Conservation (phyloP, 1,140 invertebrate genomes). For the Eulimnadia texana region DNA sequence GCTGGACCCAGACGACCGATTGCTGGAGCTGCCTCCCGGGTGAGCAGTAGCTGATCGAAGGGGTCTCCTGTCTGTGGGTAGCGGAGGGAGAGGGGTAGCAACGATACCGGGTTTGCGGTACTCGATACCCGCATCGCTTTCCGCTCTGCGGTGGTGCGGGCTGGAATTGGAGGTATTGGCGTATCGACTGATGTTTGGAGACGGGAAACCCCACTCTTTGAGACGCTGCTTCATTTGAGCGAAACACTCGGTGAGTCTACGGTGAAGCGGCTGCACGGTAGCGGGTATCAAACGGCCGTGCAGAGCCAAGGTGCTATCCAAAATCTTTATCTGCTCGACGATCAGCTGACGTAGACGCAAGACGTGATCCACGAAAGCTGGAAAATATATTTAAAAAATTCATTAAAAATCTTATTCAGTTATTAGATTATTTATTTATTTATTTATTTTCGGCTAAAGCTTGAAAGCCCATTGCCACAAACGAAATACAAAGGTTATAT, state of each 20-base stretch:
- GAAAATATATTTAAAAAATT: not conserved
- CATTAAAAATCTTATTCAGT: not conserved
- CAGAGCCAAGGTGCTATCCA: conserved; percentile 61
- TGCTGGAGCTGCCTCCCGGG: conserved; percentile 28
- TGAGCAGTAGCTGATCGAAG: conserved; percentile 21
- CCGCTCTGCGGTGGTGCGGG: conserved; percentile 20
- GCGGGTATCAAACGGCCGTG: conserved; percentile 67
- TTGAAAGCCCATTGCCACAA: too few relatives aligned
- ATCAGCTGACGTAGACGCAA: conserved; percentile 8
- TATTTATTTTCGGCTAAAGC: too few relatives aligned
- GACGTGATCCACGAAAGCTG: conserved; percentile 9
- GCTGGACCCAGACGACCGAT: conserved; percentile 30
- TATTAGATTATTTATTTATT: conserved; percentile 1
- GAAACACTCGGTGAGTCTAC: conserved; percentile 69
- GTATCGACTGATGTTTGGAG: conserved; percentile 17
- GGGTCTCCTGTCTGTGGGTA: conserved; percentile 29
- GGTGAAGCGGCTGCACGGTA: conserved; percentile 72
- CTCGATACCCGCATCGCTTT: conserved; percentile 19
- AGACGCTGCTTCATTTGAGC: conserved; percentile 57
- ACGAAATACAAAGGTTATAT: too few relatives aligned
- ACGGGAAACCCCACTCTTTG: conserved; percentile 26
- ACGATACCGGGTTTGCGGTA: conserved; percentile 19
- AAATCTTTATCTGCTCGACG: conserved; percentile 37
- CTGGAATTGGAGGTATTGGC: conserved; percentile 12
- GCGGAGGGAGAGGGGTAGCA: conserved; percentile 43